Evolutionary conservation across 2,797 vertebrate species (phyloP), one percentile per base, ranked within the genome.

Genomic region (Stomatorhinus walkeri): DNA sequence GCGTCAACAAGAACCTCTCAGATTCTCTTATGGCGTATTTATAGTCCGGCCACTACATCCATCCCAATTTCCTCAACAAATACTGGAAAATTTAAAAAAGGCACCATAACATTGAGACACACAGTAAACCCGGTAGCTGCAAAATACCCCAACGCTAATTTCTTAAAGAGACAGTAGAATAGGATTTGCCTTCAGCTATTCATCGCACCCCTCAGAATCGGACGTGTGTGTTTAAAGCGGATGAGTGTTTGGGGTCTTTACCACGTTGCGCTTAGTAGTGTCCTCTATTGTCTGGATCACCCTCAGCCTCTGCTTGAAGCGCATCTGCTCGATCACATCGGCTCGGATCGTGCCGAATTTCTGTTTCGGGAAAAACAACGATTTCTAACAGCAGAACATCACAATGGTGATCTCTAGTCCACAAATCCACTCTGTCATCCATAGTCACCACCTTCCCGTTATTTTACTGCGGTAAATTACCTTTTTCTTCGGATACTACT

Each of bases 261-360:
- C 98, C 96, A 99, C 98, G 0, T 99, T 99, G 91, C 98, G 97
- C 90, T 99, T 99, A 0, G 98, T 99, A 0, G 98, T 98, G 83
- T 99, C 98, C 91, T 99, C 98, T 3, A 99, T 97, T 0, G 97
- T 98, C 93, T 99, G 98, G 91, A 99, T 99, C 89, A 99, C 98
- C 90, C 97, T 96, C 93, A 99, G 96, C 76, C 98, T 96, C 94
- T 99, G 98, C 90, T 98, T 99, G 94, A 99, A 99, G 87, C 98
- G 96, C 98, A 99, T 99, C 92, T 99, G 98, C 91, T 99, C 98
- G 83, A 99, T 99, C 92, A 98, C 95, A 87, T 99, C 98, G 0
- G 98, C 97, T 61, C 97, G 95, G 93, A 99, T 99, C 1, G 96
- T 97, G 90, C 98, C 98, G 89, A 99, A 99, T 96, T 98, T 99